Base-by-base conservation (phyloP, 2,797 vertebrate genomes). In the Lycodopsis pacificus region DNA sequence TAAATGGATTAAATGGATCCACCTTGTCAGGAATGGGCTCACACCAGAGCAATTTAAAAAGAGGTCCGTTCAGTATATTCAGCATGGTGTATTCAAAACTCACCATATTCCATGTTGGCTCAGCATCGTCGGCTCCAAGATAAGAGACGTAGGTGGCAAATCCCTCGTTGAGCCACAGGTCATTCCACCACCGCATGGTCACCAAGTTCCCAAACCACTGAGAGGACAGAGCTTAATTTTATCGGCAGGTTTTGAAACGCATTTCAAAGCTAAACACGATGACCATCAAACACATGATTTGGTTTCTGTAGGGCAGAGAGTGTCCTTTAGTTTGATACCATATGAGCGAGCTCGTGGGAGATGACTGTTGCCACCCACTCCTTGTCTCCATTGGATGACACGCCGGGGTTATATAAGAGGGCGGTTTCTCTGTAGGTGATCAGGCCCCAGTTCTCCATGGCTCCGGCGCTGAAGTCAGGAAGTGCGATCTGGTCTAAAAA, bases 371-470 rank as follows among this genome's bases (percentile, higher is more conserved):
- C 90, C 81, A 98, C 95, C 15, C 95, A 93, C 89, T 98, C 97
- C 88, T 96, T 96, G 95, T 98, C 97, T 76, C 94, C 15, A 0
- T 92, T 96, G 84, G 97, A 97, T 11, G 97, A 98, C 54, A 89
- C 93, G 0, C 0, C 0, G 0, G 56, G 3, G 15, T 98, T 92
- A 0, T 90, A 98, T 17, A 98, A 90, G 53, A 99, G 94, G 0
- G 96, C 74, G 0, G 89, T 97, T 91, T 99, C 98, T 65, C 97
- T 94, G 93, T 99, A 99, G 4, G 97, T 99, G 89, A 99, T 93
- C 38, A 99, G 95, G 4, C 98, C 97, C 98, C 98, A 99, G 94
- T 99, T 99, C 88, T 99, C 97, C 97, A 99, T 99, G 7, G 97
- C 97, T 0, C 97, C 97, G 0, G 96, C 96, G 0, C 88, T 94